Evolutionary conservation across 2,113 vertebrate species (phyloP), one percentile per base, ranked within the genome.

Genomic region (Vulpes lagopus): DNA sequence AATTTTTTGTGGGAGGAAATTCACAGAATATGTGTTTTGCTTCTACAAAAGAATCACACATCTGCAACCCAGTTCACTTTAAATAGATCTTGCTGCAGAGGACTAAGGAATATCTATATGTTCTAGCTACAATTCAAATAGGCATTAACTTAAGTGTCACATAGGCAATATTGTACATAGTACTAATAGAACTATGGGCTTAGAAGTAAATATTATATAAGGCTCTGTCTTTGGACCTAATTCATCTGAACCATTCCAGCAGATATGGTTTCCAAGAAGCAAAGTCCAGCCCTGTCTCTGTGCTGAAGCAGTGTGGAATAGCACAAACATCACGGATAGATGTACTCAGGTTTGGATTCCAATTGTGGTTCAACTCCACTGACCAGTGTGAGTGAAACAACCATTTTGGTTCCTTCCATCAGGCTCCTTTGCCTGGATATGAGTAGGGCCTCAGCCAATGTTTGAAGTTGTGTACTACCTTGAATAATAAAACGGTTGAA

Each of bases 1-100:
- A 25, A 8, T 43, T 84, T 89, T 89, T 94, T 91, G 88, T 97
- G 92, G 84, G 76, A 78, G 84, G 65, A 94, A 95, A 93, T 89
- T 94, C 94, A 89, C 69, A 79, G 85, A 85, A 62, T 88, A 62
- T 14, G 0, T 82, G 76, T 87, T 96, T 38, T 78, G 64, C 93
- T 89, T 90, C 80, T 94, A 62, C 53, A 86, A 92, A 97, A 91
- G 76, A 94, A 64, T 67, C 80, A 35, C 89, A 89, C 95, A 82
- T 91, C 92, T 88, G 80, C 94, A 96, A 60, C 64, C 62, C 55
- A 32, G 80, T 81, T 85, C 16, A 5, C 92, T 95, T 91, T 84
- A 81, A 93, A 84, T 67, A 84, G 62, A 60, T 64, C 83, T 90
- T 67, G n/a, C 71, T 78, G 12, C 92, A 91, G 59, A 91, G 62